A percentile compares a stretch with the other conserved stretches of the same genome.
Conservation (phyloP, 1,140 invertebrate genomes). For the Stenopsyche tienmushanensis region DNA sequence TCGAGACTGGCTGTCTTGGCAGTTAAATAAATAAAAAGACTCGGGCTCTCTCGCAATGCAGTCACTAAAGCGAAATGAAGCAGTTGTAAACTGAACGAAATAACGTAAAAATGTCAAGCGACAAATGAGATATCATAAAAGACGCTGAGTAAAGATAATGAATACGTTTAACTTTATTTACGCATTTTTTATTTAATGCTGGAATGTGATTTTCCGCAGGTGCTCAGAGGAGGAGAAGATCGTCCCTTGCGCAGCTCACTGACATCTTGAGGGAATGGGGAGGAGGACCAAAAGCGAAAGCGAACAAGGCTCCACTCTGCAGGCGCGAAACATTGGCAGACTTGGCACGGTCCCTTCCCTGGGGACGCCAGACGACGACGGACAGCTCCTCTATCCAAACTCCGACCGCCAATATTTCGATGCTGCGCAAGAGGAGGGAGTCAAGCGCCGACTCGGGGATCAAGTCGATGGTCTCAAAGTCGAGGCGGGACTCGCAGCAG, state of each 20-base stretch:
- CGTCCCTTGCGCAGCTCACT: constrained; percentile 82
- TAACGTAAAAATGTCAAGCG: too few relatives aligned
- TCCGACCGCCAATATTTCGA: constrained; percentile 47
- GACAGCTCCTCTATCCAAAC: constrained; percentile 57
- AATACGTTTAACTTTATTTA: too few relatives aligned
- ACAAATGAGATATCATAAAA: too few relatives aligned
- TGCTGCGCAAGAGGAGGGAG: constrained; percentile 67
- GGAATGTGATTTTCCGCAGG: too few relatives aligned
- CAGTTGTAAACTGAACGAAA: too few relatives aligned
- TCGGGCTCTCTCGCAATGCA: too few relatives aligned
- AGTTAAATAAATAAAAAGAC: too few relatives aligned
- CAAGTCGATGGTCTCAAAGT: constrained; percentile 69
- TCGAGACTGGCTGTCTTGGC: neutral
- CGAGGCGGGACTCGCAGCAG: constrained; percentile 66
- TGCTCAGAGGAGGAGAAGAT: constrained; percentile 69
- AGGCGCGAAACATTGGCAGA: constrained; percentile 83
- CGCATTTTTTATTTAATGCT: constrained; percentile 1
- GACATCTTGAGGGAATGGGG: constrained; percentile 86
- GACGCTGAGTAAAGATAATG: too few relatives aligned
- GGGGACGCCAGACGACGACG: constrained; percentile 63
- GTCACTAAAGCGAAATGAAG: too few relatives aligned
- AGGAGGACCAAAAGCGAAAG: constrained; percentile 63
- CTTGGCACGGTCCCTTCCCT: constrained; percentile 72
- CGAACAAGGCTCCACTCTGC: constrained; percentile 67
- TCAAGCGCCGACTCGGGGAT: constrained; percentile 83